These are phyloP conservation scores for Heliconius aoede DNA, from an alignment of 2,888 invertebrate genomes.

Conservation along the genomic window DNA sequence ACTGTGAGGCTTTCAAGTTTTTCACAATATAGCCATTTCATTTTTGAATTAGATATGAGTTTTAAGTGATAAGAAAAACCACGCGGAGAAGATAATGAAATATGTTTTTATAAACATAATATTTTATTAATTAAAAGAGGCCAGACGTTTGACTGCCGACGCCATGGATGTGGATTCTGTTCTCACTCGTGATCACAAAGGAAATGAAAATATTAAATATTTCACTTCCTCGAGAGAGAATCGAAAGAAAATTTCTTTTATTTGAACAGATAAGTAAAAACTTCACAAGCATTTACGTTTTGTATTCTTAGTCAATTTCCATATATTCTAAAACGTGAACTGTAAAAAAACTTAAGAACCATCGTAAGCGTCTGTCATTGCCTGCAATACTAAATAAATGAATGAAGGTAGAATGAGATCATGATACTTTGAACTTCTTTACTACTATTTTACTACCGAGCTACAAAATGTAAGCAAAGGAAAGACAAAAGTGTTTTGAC, in stretches of 20 bases:
- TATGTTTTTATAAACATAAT: not conserved
- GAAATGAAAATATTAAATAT: too few relatives aligned
- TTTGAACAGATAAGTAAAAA: too few relatives aligned
- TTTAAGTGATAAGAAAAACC: not conserved
- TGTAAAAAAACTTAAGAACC: not conserved
- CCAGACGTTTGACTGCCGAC: not conserved
- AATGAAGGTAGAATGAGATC: slow-evolving; percentile 19
- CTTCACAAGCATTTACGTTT: too few relatives aligned
- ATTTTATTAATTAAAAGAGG: not conserved
- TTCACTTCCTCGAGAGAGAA: too few relatives aligned
- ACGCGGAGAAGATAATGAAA: not conserved
- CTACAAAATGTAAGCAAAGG: slow-evolving; percentile 16
- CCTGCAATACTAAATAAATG: slow-evolving; percentile 31
- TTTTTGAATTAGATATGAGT: slow-evolving; percentile 12
- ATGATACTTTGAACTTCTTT: slow-evolving; percentile 28
- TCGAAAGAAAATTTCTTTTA: too few relatives aligned
- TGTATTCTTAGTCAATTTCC: too few relatives aligned
- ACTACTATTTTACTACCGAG: slow-evolving; percentile 27
- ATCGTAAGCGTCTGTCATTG: slow-evolving; percentile 33
- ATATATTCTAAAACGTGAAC: not conserved
- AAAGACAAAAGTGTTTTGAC: slow-evolving; percentile 10
- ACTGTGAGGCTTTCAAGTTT: not conserved
- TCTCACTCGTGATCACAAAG: too few relatives aligned
- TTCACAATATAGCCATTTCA: not conserved
- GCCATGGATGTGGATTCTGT: too few relatives aligned